Conservation (phyloP, 2,797 vertebrate species). For the Acipenser transmontanus region DNA sequence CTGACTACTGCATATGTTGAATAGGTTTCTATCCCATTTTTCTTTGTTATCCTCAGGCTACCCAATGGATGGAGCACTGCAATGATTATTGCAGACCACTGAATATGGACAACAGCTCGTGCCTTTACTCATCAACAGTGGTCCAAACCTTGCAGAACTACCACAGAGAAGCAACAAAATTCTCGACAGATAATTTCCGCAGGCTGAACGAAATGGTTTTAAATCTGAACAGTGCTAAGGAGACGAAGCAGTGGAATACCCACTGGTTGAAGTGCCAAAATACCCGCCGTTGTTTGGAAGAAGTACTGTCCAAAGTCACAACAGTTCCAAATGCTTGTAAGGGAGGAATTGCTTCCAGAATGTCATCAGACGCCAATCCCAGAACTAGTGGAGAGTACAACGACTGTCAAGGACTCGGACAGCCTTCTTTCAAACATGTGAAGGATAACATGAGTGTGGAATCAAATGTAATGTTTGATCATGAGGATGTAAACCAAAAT, state of each 20-base stretch:
- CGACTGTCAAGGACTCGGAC: background rate
- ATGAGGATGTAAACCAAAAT: conserved; percentile 41
- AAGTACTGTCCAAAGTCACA: conserved; percentile 40
- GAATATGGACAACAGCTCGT: conserved; percentile 33
- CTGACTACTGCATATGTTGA: too few species aligned
- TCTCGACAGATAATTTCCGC: conserved; percentile 65
- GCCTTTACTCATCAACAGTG: conserved; percentile 33
- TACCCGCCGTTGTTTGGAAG: conserved; percentile 57
- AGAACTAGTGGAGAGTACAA: too few species aligned
- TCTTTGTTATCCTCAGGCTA: conserved; percentile 41
- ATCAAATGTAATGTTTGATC: conserved; percentile 18
- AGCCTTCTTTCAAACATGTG: background rate
- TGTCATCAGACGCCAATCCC: too few species aligned
- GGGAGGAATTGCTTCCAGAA: background rate
- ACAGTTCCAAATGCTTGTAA: background rate
- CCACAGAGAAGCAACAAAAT: conserved; percentile 57
- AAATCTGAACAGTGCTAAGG: conserved; percentile 49
- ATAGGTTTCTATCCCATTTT: too few species aligned
- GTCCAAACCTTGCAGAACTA: conserved; percentile 54
- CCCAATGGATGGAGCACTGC: conserved; percentile 59
- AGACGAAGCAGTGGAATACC: conserved; percentile 57
- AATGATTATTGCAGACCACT: conserved; percentile 54
- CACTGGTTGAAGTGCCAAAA: conserved; percentile 63
- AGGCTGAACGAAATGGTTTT: conserved; percentile 53
- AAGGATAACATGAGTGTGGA: background rate